Conservation (phyloP, 2,888 invertebrate species). For the Stenodera caucasica region DNA sequence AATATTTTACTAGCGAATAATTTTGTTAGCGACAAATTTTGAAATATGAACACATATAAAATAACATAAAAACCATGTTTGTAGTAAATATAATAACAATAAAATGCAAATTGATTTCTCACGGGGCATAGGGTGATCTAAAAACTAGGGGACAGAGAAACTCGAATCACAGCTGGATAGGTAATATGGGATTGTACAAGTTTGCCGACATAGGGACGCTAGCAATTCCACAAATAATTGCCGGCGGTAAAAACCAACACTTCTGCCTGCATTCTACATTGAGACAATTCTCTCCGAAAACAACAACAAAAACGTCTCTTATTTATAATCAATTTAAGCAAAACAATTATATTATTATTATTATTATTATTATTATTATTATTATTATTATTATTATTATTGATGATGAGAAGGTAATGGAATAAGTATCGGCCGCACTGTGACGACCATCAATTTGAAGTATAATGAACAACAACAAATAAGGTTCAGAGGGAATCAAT, state of each 20-base stretch:
- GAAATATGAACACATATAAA: slow-evolving; percentile 41
- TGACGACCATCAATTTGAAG: slow-evolving; percentile 27
- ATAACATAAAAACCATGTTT: slow-evolving; percentile 49
- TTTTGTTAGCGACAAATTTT: slow-evolving; percentile 45
- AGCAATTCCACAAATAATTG: slow-evolving; percentile 8
- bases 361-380: neutral
- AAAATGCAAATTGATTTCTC: slow-evolving; percentile 56
- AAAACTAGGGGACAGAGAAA: slow-evolving; percentile 41
- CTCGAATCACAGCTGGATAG: slow-evolving; percentile 48
- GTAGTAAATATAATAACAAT: slow-evolving; percentile 55
- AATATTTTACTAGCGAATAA: slow-evolving; percentile 48
- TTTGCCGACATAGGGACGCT: slow-evolving; percentile 10
- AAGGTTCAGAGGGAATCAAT: slow-evolving; percentile 44
- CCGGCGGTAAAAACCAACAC: slow-evolving; percentile 10
- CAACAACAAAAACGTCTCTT: neutral
- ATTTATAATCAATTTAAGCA: neutral
- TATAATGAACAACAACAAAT: slow-evolving; percentile 31
- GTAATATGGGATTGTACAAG: slow-evolving; percentile 37
- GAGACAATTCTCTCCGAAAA: neutral
- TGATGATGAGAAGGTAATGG: slow-evolving; percentile 8
- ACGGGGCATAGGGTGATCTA: slow-evolving; percentile 50
- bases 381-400: neutral
- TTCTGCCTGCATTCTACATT: slow-evolving; percentile 1
- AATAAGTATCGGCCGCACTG: slow-evolving; percentile 13
- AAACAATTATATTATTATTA: neutral